Percentiles rank a stretch among this genome's conserved stretches.
phyloP scores from a whole-genome alignment of 2,113 vertebrate genomes.

The Psophia crepitans region DNA sequence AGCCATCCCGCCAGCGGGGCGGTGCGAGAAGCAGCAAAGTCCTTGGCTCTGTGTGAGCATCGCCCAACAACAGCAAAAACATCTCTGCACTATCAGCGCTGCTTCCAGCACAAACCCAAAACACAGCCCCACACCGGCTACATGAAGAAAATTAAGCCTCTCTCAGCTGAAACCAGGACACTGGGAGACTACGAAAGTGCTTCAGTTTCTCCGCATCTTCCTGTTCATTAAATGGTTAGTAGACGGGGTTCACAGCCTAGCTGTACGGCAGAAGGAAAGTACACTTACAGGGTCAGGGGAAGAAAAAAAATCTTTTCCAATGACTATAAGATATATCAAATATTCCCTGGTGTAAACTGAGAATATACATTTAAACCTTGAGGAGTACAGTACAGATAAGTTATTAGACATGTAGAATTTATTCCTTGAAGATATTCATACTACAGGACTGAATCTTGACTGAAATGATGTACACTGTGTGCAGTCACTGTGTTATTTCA shows the following conservation, averaged over 20 bases:
- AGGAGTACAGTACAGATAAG: not conserved
- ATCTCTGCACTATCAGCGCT: too few relatives aligned
- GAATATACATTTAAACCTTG: not conserved
- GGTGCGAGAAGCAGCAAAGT: too few relatives aligned
- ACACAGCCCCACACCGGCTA: too few relatives aligned
- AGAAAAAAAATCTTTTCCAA: not conserved
- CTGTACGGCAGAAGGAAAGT: not conserved
- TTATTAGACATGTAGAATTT: not conserved
- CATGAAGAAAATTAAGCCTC: too few relatives aligned
- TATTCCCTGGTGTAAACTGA: not conserved
- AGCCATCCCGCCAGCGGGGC: too few relatives aligned
- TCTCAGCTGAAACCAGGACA: too few relatives aligned
- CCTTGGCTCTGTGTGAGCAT: too few relatives aligned
- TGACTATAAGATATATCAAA: not conserved
- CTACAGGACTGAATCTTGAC: not conserved
- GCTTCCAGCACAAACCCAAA: too few relatives aligned
- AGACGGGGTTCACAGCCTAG: not conserved
- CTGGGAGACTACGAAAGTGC: not conserved
- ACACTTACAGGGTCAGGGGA: not conserved
- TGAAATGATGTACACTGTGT: not conserved
- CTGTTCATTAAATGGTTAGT: not conserved
- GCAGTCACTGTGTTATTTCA: not conserved
- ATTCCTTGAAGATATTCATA: not conserved
- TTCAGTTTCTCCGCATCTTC: not conserved
- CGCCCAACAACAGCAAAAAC: too few relatives aligned